Evolutionary conservation across 2,797 vertebrate species (phyloP), one percentile per base, ranked within the genome.

Genomic region (Crypturellus tataupa): DNA sequence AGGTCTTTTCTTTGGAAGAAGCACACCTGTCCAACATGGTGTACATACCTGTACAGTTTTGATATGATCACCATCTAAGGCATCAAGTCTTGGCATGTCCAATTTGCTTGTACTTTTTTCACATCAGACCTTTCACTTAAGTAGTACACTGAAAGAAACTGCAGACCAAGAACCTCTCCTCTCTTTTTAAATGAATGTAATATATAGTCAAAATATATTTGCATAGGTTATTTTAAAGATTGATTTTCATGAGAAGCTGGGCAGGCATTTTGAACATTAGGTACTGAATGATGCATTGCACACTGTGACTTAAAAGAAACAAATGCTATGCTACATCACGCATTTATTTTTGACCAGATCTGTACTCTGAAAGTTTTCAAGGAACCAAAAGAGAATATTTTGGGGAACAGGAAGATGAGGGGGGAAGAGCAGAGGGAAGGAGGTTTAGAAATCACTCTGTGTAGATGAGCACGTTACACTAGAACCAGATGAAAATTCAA

Each of bases 31-130:
- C 90, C 90, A 95, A 93, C 92, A 86, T 1, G 96, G 97, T 98
- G 97, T 98, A 98, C 97, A 98, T 98, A 98, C 89, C 89, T 98
- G 97, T 98, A 97, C 97, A 98, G 98, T 98, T 97, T 97, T 96
- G 97, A 98, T 97, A 96, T 96, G 89, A 97, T 79, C 95, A 97
- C 96, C 72, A 96, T 96, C 94, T 95, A 95, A 97, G 97, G 96
- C 91, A 93, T 96, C 29, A 2, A 97, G 97, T 96, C 97, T 97
- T 96, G 97, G 97, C 98, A 98, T 98, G 97, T 97, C 97, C 97
- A 93, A 87, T 93, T 95, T 97, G 97, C 98, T 97, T 98, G 98
- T 97, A 97, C 94, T 97, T 97, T 97, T 97, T 97, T 96, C 97
- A 97, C 97, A 93, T 97, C 96, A 97, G 96, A 98, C 93, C 96